These are phyloP conservation scores for Micropoecilia bifurca DNA, from an alignment of 2,797 vertebrate genomes.

Conservation along the genomic window DNA sequence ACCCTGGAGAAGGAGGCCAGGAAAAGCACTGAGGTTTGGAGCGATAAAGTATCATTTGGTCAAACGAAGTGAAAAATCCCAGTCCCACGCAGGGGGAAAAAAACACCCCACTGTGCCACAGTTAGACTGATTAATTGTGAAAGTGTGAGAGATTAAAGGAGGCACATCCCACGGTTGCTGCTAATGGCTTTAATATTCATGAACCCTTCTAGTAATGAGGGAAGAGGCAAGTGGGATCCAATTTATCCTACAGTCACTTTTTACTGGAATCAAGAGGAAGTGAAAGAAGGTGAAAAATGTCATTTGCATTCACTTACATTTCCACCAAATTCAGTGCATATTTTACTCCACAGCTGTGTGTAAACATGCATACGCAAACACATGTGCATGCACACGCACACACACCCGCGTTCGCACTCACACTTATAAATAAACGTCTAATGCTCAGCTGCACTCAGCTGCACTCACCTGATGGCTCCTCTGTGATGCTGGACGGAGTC, in stretches of 20 bases:
- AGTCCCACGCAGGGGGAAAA: conserved; percentile 6
- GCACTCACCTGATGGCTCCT: conserved; percentile 91
- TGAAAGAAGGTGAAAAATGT: conserved; percentile 24
- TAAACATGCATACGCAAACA: neutral
- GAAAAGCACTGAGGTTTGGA: conserved; percentile 19
- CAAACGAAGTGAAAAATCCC: conserved; percentile 52
- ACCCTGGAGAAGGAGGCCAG: conserved; percentile 11
- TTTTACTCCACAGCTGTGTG: neutral
- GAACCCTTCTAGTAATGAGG: conserved; percentile 59
- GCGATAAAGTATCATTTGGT: conserved; percentile 57
- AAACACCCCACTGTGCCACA: conserved; percentile 69
- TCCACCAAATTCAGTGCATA: conserved; percentile 11
- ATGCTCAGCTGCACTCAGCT: conserved; percentile 87
- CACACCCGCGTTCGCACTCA: neutral
- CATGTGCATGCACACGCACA: neutral
- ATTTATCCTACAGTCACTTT: conserved; percentile 58
- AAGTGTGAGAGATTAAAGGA: conserved; percentile 78
- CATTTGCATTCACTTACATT: conserved; percentile 8
- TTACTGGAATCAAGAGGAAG: conserved; percentile 29
- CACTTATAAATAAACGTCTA: neutral
- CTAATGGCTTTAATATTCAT: conserved; percentile 79
- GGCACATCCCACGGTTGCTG: conserved; percentile 59
- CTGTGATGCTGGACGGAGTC: conserved; percentile 88
- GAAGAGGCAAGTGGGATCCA: conserved; percentile 67
- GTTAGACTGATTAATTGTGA: conserved; percentile 78